These are phyloP conservation scores for Drosophila melanocephala DNA, from an alignment of 2,888 invertebrate genomes.

Conservation along the genomic window DNA sequence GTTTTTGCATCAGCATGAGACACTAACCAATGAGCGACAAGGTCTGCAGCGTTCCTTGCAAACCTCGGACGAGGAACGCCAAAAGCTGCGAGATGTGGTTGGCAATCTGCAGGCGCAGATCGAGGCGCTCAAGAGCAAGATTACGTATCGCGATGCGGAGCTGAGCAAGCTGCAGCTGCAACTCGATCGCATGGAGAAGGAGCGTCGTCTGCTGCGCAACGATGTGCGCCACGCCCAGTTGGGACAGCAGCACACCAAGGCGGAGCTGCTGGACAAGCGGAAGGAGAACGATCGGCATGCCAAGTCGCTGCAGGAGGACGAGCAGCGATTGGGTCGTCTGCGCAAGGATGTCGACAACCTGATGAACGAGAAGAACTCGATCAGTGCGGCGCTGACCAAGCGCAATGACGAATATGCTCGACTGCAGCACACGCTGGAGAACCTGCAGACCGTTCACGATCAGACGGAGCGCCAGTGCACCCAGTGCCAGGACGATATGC, in stretches of 20 bases:
- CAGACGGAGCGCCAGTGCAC: constrained; percentile 90
- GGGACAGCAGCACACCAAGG: constrained; percentile 84
- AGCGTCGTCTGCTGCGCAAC: constrained; percentile 88
- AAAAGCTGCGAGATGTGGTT: constrained; percentile 90
- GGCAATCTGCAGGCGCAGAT: constrained; percentile 86
- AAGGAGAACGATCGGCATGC: constrained; percentile 87
- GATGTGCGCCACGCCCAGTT: constrained; percentile 85
- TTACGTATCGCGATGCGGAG: constrained; percentile 90
- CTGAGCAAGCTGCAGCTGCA: constrained; percentile 90
- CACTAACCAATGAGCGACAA: constrained; percentile 91
- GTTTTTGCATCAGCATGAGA: constrained; percentile 90
- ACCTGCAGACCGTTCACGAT: constrained; percentile 91
- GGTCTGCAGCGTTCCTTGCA: constrained; percentile 90
- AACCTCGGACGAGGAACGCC: constrained; percentile 89
- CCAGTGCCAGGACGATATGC: constrained; percentile 93
- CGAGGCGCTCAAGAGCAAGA: constrained; percentile 86
- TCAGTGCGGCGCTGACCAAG: constrained; percentile 93
- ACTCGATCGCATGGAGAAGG: constrained; percentile 89
- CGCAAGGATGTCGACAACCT: constrained; percentile 91
- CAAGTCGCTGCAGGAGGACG: constrained; percentile 90
- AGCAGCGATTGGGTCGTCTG: constrained; percentile 89
- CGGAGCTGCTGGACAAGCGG: constrained; percentile 83
- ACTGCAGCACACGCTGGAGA: constrained; percentile 92
- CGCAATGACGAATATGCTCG: constrained; percentile 93
- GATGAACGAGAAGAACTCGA: constrained; percentile 92